Evolutionary conservation across 1,140 invertebrate genomes (phyloP).

Genomic region (Drosophila yakuba): DNA sequence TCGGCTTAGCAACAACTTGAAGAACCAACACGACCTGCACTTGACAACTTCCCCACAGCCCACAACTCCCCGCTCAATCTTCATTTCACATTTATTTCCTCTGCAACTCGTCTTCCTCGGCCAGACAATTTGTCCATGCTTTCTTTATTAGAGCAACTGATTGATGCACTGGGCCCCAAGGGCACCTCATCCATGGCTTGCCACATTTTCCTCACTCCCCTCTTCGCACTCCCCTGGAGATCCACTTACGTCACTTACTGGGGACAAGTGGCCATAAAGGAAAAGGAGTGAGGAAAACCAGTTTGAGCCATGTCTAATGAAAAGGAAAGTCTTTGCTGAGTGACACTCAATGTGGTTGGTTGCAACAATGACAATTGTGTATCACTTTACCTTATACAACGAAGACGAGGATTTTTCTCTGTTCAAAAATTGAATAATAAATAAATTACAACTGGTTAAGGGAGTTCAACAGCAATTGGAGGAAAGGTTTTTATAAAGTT

Average conservation of each 20-base stretch:
- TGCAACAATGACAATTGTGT: constrained; percentile 36
- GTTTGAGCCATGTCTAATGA: constrained; percentile 38
- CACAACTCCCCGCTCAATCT: constrained; percentile 6
- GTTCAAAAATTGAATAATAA: background rate
- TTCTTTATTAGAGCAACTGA: constrained; percentile 37
- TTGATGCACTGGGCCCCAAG: constrained; percentile 67
- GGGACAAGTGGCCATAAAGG: constrained; percentile 31
- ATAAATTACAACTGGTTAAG: constrained; percentile 4
- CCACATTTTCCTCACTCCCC: constrained; percentile 1
- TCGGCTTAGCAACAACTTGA: constrained; percentile 47
- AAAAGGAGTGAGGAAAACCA: constrained; percentile 20
- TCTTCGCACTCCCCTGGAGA: constrained; percentile 14
- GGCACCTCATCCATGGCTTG: constrained; percentile 27
- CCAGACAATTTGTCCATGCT: constrained; percentile 47
- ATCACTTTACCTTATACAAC: constrained; percentile 29
- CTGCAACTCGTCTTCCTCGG: constrained; percentile 9
- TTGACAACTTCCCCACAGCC: constrained; percentile 47
- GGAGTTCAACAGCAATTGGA: background rate
- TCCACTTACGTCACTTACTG: constrained; percentile 52
- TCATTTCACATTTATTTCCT: constrained; percentile 49
- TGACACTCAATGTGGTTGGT: constrained; percentile 47
- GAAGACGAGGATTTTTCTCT: constrained; percentile 17
- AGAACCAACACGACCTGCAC: constrained; percentile 42
- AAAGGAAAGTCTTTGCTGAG: constrained; percentile 70
- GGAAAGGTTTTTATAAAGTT: too few species aligned